Conservation (phyloP, 2,113 vertebrate species). For the Felis chaus region DNA sequence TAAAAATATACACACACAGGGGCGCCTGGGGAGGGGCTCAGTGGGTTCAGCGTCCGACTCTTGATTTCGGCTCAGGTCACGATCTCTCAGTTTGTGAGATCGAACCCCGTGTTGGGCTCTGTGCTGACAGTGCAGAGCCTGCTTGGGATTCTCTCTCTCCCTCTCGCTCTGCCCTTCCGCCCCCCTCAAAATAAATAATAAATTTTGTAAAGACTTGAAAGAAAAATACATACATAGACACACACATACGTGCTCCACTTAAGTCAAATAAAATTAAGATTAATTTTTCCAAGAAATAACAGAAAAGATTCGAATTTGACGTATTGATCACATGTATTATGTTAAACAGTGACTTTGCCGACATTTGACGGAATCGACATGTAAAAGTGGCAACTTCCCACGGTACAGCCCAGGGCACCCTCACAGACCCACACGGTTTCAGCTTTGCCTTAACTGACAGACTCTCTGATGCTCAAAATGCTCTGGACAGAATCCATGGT, state of each 20-base stretch:
- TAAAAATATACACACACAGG: neutral
- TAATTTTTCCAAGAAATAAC: neutral
- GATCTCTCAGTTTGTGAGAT: too few relatives aligned
- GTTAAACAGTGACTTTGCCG: neutral
- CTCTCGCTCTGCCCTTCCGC: too few relatives aligned
- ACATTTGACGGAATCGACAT: neutral
- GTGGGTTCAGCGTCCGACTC: too few relatives aligned
- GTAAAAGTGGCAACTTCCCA: neutral
- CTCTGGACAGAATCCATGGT: neutral
- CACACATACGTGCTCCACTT: neutral
- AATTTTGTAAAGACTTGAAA: too few relatives aligned
- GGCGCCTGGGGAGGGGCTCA: too few relatives aligned
- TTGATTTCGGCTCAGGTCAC: too few relatives aligned
- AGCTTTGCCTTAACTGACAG: neutral
- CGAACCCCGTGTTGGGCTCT: too few relatives aligned
- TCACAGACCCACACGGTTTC: neutral
- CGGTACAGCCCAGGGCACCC: too few relatives aligned
- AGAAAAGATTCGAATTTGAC: neutral
- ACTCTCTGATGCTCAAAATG: neutral
- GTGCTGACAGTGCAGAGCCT: too few relatives aligned
- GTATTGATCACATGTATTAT: neutral
- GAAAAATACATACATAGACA: too few relatives aligned
- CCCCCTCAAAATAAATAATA: too few relatives aligned
- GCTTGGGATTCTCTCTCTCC: too few relatives aligned
- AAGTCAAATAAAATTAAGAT: neutral